Base-by-base conservation (phyloP, 2,888 invertebrate genomes). In the Drosophila pseudotakahashii region DNA sequence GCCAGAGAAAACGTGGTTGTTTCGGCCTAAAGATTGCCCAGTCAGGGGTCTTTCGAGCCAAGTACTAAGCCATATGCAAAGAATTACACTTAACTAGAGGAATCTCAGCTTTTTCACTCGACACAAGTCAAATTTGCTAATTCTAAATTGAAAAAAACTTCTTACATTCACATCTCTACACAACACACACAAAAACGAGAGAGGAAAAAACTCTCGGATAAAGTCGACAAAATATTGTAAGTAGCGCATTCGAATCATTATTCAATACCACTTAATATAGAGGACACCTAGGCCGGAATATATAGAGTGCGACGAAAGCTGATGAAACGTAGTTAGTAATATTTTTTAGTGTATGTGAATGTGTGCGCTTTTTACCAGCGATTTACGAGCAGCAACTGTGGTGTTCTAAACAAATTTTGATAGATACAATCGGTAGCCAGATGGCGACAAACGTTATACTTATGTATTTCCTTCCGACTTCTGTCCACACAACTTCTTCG, bases 341-440 rank as follows among this genome's bases (percentile, higher is more conserved):
- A 77, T 76, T 73, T 81, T 87, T 73, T 75, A 79, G 67, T 83
- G 69, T 53, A 55, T 73, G 57, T 75, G 68, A 57, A 72, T 60
- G 79, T 70, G 73, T 68, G 84, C 87, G 81, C 87, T 81, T 86
- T 86, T 81, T 80, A 80, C 78, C 78, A 77, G 78, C 86, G 78
- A 82, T 79, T 76, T 82, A 82, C 75, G 81, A 81, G 87, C 84
- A 73, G 73, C 74, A 84, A 78, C 81, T 84, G 81, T 78, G 87
- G 88, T 87, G 79, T 79, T 78, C 85, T 77, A 78, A 81, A 77
- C 77, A 77, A 55, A 52, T 79, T 80, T 82, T 86, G 78, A 74
- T 67, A 85, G 71, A 79, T 81, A 73, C 66, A 67, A 66, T 66
- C 64, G 64, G 64, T 73, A 73, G 58, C 57, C 42, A 58, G 73